phyloP scores from a whole-genome alignment of 2,797 vertebrate genomes.

The Cynopterus sphinx region DNA sequence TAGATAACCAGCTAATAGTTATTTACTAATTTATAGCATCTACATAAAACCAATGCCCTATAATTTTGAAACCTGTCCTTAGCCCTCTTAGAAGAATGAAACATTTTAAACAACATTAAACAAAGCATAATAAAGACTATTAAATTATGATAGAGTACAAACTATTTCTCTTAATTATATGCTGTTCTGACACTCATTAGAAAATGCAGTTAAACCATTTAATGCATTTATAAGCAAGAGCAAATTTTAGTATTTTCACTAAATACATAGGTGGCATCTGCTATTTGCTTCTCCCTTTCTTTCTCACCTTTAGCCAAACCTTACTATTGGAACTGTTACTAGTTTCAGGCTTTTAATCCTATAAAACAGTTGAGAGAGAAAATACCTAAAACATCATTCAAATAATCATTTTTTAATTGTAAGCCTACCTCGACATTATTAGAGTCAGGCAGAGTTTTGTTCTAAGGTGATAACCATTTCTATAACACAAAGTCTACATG shows the following conservation, averaged over 20 bases:
- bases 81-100: conserved; percentile 37
- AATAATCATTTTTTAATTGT: conserved; percentile 3
- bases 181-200: conserved; percentile 36
- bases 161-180: conserved; percentile 71
- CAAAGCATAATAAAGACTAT: conserved; percentile 29
- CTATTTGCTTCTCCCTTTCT: neutral
- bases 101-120: conserved; percentile 53
- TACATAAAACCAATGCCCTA: conserved; percentile 17
- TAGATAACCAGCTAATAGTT: conserved; percentile 28
- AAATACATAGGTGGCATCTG: neutral
- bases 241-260: conserved; percentile 51
- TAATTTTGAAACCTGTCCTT: conserved; percentile 62
- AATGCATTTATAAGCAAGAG: conserved; percentile 61
- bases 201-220: conserved; percentile 64
- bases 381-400: neutral
- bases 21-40: conserved; percentile 51
- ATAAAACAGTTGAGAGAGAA: neutral
- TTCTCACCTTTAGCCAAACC: neutral
- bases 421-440: neutral
- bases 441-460: neutral
- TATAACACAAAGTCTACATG: neutral
- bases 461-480: neutral
- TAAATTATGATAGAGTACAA: conserved; percentile 47
- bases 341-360: neutral
- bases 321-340: neutral